A percentile compares a stretch with the other conserved stretches of the same genome.
phyloP scores from a whole-genome alignment of 2,888 invertebrate species.

The Drosophila mercatorum region DNA sequence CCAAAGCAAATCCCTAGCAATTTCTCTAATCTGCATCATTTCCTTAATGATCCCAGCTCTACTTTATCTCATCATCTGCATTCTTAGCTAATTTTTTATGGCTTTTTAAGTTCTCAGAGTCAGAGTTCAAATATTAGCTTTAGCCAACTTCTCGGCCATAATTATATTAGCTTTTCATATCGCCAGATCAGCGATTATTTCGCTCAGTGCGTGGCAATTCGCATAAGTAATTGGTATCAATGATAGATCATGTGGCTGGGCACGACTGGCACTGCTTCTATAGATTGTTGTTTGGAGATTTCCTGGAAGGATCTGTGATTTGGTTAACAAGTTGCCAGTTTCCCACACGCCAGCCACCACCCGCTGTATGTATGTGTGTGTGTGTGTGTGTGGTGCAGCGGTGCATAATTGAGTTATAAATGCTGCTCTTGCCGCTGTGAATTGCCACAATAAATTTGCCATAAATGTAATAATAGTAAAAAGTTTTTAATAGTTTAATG shows the following conservation, averaged over 20 bases:
- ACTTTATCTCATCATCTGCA: not conserved
- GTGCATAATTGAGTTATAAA: constrained; percentile 71
- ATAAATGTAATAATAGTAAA: constrained; percentile 69
- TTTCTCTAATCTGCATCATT: not conserved
- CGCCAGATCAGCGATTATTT: constrained; percentile 11
- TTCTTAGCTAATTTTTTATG: constrained; percentile 8
- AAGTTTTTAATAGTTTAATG: constrained; percentile 64
- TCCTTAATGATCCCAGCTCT: not conserved
- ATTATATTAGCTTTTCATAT: constrained; percentile 1
- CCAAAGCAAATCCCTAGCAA: not conserved
- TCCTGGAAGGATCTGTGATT: constrained; percentile 41
- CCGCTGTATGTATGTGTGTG: not conserved
- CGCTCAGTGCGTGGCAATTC: constrained; percentile 35
- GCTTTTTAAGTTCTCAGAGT: constrained; percentile 6
- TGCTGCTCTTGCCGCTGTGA: constrained; percentile 20
- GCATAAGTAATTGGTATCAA: constrained; percentile 53
- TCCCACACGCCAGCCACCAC: constrained; percentile 5
- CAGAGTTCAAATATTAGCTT: not conserved
- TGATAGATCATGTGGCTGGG: constrained; percentile 50
- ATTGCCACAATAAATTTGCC: constrained; percentile 32
- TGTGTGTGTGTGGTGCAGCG: constrained; percentile 21
- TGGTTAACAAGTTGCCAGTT: constrained; percentile 6
- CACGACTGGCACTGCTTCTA: constrained; percentile 38
- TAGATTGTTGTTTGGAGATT: constrained; percentile 36
- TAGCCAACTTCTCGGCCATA: not conserved